These are phyloP conservation scores for Strix uralensis DNA, from an alignment of 2,113 vertebrate genomes.

Conservation along the genomic window DNA sequence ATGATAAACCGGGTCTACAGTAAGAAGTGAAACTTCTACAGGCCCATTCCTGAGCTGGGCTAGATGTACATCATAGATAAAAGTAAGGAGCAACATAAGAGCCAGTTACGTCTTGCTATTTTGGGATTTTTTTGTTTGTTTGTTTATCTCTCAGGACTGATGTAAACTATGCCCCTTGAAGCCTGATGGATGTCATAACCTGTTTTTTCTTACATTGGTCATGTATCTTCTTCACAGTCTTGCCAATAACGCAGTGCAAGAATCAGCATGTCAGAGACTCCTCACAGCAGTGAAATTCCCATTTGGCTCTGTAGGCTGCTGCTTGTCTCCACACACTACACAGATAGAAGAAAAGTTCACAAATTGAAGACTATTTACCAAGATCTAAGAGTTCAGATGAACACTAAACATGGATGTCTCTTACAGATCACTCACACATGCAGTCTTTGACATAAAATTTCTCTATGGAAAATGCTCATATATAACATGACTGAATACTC, in stretches of 20 bases:
- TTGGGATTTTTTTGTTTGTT: not conserved
- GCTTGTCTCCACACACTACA: not conserved
- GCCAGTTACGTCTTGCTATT: not conserved
- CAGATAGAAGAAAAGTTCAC: slow-evolving; percentile 1
- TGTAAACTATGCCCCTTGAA: not conserved
- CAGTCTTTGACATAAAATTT: not conserved
- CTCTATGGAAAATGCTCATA: not conserved
- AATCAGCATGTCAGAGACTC: not conserved
- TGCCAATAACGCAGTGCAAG: not conserved
- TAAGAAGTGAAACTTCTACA: not conserved
- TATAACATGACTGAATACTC: not conserved
- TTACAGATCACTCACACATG: not conserved
- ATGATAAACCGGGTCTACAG: not conserved
- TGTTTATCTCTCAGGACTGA: not conserved
- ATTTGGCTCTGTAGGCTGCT: not conserved
- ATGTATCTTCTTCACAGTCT: not conserved
- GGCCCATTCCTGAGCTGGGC: not conserved
- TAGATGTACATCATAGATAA: not conserved
- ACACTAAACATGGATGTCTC: not conserved
- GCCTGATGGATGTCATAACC: not conserved
- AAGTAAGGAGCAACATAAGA: not conserved
- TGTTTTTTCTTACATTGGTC: not conserved
- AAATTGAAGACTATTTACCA: not conserved
- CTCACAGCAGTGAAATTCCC: not conserved
- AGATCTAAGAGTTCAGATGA: not conserved